A percentile compares a stretch with the other conserved stretches of the same genome.
phyloP scores from a whole-genome alignment of 1,140 invertebrate species.

The Calephelis virginiensis region DNA sequence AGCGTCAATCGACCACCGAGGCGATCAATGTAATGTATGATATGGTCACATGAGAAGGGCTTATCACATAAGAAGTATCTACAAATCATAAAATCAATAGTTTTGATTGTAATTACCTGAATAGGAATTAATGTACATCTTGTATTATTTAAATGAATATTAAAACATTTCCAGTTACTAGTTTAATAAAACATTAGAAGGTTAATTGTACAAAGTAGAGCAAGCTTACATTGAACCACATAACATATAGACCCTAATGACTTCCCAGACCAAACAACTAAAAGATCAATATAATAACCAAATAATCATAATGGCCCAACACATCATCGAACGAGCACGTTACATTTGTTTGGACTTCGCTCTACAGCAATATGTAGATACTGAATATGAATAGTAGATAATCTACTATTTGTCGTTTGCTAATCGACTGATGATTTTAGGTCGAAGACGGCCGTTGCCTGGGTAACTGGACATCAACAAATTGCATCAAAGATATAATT shows the following conservation, averaged over 20 bases:
- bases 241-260: slow-evolving; percentile 26
- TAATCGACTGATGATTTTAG: slow-evolving; percentile 58
- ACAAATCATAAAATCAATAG: too few species aligned
- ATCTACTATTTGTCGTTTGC: slow-evolving; percentile 63
- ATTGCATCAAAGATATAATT: slow-evolving; percentile 32
- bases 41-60: too few species aligned
- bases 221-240: slow-evolving; percentile 12
- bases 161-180: not conserved
- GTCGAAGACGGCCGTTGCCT: slow-evolving; percentile 65
- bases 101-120: too few species aligned
- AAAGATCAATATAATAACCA: slow-evolving; percentile 44
- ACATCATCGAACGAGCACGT: slow-evolving; percentile 42
- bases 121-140: too few species aligned
- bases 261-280: slow-evolving; percentile 27
- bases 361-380: slow-evolving; percentile 37
- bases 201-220: not conserved
- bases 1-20: too few species aligned
- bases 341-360: slow-evolving; percentile 39
- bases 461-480: slow-evolving; percentile 62
- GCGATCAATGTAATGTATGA: too few species aligned
- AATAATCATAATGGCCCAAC: slow-evolving; percentile 47
- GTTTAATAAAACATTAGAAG: not conserved
- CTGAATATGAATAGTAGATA: slow-evolving; percentile 46
- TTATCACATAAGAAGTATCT: too few species aligned
- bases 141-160: too few species aligned